A percentile compares a stretch with the other conserved stretches of the same genome.
Evolutionary conservation across 2,888 invertebrate genomes (phyloP).

Genomic region (Phragmatobia fuliginosa): DNA sequence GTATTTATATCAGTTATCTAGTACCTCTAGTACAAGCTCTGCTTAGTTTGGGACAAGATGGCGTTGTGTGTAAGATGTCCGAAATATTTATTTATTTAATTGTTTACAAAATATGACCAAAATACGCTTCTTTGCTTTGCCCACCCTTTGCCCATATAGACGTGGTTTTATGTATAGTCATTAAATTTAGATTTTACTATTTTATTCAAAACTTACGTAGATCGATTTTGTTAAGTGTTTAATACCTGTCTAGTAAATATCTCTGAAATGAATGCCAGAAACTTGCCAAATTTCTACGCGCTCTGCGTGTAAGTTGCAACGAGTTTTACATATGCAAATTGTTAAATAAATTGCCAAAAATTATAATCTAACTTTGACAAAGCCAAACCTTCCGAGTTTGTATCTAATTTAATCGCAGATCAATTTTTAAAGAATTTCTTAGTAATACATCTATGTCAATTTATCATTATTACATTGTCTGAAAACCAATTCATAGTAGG

Average conservation of each 20-base stretch:
- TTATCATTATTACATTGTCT: too few relatives aligned
- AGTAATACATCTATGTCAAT: too few relatives aligned
- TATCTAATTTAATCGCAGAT: neutral
- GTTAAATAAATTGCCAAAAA: neutral
- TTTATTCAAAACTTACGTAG: constrained; percentile 30
- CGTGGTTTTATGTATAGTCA: neutral
- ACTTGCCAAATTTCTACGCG: constrained; percentile 1
- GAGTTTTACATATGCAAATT: neutral
- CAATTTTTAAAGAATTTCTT: too few relatives aligned
- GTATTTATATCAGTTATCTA: too few relatives aligned
- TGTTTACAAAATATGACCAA: too few relatives aligned
- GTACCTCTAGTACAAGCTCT: too few relatives aligned
- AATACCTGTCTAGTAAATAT: constrained; percentile 14
- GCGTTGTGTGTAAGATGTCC: too few relatives aligned
- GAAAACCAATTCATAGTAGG: too few relatives aligned
- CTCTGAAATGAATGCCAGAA: constrained; percentile 6
- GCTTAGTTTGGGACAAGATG: too few relatives aligned
- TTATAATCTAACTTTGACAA: neutral
- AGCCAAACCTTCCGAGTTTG: neutral
- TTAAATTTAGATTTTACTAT: constrained; percentile 44
- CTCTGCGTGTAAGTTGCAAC: neutral
- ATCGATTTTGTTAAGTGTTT: constrained; percentile 28
- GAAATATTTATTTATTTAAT: too few relatives aligned
- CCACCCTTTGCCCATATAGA: neutral
- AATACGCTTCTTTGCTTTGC: too few relatives aligned